Conservation (phyloP, 2,888 invertebrate species). For the Macaria liturata region DNA sequence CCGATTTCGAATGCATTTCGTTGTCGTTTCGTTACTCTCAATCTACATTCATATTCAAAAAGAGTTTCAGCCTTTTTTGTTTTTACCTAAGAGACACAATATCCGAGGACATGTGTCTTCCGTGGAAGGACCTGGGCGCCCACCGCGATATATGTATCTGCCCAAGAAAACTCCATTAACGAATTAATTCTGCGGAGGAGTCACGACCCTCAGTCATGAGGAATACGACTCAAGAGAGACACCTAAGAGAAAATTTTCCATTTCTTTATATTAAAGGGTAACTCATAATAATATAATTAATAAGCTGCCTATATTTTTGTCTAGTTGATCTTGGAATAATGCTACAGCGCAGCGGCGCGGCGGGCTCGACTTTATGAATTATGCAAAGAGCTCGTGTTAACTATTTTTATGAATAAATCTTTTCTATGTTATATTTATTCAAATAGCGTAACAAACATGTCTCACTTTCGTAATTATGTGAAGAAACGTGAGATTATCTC, state of each 20-base stretch:
- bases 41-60: constrained; percentile 2
- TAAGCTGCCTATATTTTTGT: constrained; percentile 5
- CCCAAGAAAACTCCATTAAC: too few species aligned
- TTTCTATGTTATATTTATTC: constrained; percentile 26
- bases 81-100: too few species aligned
- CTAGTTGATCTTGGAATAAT: constrained; percentile 4
- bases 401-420: constrained; percentile 22
- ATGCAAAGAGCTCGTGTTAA: constrained; percentile 21
- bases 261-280: too few species aligned
- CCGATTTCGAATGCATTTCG: constrained; percentile 15
- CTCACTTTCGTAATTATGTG: constrained; percentile 30
- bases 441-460: constrained; percentile 25
- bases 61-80: too few species aligned
- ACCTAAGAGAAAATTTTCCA: too few species aligned
- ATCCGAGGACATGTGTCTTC: too few species aligned
- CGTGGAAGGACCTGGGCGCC: too few species aligned
- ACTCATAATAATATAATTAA: too few species aligned
- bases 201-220: too few species aligned
- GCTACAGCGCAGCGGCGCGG: constrained; percentile 2
- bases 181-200: too few species aligned
- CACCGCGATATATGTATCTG: too few species aligned
- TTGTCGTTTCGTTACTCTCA: constrained; percentile 11
- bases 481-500: constrained; percentile 21
- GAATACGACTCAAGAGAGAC: too few species aligned
- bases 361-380: constrained; percentile 23